These are phyloP conservation scores for Plotosus lineatus DNA, from an alignment of 2,113 vertebrate species.

Conservation along the genomic window DNA sequence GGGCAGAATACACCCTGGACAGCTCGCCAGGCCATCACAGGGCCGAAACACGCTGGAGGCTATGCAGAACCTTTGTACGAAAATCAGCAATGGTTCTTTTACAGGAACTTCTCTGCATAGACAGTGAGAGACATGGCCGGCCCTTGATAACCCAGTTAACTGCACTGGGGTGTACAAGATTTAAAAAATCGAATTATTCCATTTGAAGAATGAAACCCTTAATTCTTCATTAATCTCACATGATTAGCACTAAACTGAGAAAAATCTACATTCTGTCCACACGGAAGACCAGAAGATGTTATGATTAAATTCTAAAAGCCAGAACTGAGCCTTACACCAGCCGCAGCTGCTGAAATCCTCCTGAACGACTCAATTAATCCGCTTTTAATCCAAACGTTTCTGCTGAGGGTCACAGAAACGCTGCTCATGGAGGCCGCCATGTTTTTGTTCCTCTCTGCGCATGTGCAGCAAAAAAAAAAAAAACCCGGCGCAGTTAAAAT, in stretches of 20 bases:
- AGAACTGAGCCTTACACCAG: conserved; percentile 25
- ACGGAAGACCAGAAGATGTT: background rate
- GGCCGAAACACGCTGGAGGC: too few species aligned
- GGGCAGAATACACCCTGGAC: too few species aligned
- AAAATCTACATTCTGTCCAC: background rate
- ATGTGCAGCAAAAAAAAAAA: background rate
- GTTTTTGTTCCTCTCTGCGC: conserved; percentile 18
- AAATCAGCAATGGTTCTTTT: too few species aligned
- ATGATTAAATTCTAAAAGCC: background rate
- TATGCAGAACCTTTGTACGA: too few species aligned
- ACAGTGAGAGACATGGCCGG: too few species aligned
- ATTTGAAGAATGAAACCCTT: too few species aligned
- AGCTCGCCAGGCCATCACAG: too few species aligned
- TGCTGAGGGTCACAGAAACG: conserved; percentile 9
- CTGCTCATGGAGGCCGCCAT: conserved; percentile 60
- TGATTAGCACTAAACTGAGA: background rate
- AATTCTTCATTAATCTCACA: background rate
- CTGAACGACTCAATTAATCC: background rate
- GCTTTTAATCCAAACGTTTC: background rate
- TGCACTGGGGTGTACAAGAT: too few species aligned
- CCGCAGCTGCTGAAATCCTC: background rate
- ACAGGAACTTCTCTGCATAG: too few species aligned
- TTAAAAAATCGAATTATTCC: too few species aligned
- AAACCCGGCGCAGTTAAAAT: too few species aligned
- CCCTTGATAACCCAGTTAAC: too few species aligned